phyloP scores from a whole-genome alignment of 2,113 vertebrate genomes.

The Lates calcarifer region DNA sequence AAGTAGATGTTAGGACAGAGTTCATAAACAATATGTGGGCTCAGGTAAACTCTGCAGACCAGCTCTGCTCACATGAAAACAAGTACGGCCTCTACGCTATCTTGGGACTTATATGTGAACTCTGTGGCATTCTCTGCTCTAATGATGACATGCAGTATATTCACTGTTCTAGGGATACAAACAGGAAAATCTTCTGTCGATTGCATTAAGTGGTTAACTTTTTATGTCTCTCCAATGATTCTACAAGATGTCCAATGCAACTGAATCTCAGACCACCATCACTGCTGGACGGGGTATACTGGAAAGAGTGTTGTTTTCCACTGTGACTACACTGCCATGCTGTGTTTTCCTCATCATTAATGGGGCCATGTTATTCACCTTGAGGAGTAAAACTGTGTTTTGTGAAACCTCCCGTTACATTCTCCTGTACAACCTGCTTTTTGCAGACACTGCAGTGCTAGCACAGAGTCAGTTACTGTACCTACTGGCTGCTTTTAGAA shows the following conservation, averaged over 20 bases:
- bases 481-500: not conserved
- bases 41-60: not conserved
- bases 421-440: conserved; percentile 55
- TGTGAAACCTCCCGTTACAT: conserved; percentile 60
- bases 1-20: not conserved
- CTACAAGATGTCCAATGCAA: not conserved
- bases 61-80: not conserved
- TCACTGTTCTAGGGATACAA: not conserved
- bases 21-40: not conserved
- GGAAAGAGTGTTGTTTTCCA: not conserved
- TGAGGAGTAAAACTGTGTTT: conserved; percentile 47
- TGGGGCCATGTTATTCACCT: conserved; percentile 28
- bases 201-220: not conserved
- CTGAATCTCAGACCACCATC: not conserved
- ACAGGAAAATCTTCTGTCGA: not conserved
- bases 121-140: not conserved
- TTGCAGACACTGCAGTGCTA: conserved; percentile 61
- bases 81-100: not conserved
- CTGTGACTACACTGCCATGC: not conserved
- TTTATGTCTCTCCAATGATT: not conserved
- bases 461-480: conserved; percentile 42
- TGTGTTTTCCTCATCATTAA: conserved; percentile 59
- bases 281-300: not conserved
- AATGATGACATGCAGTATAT: not conserved
- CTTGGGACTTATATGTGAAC: not conserved